Evolutionary conservation across 64 coral and sea anemone species (phyloP).

Genomic region (Trachythela sp.): DNA sequence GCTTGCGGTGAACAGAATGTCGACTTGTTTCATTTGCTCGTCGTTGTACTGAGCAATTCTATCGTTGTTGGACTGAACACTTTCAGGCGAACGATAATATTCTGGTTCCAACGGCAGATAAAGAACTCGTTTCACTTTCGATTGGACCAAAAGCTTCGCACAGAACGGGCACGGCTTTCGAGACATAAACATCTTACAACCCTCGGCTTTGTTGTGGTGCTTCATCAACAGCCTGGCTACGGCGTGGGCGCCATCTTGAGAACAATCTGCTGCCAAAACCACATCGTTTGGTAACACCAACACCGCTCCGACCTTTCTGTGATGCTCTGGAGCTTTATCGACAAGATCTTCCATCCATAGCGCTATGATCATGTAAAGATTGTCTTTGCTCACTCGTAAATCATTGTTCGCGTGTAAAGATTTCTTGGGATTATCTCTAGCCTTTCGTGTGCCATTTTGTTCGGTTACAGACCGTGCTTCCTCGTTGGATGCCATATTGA

Average conservation of each 20-base stretch:
- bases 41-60: background rate
- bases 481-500: no score
- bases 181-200: conserved; percentile 57
- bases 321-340: background rate
- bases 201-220: conserved; percentile 17
- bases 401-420: background rate
- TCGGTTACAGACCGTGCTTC: no score
- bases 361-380: conserved; percentile 31
- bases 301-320: conserved; percentile 52
- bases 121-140: conserved; percentile 48
- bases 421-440: background rate
- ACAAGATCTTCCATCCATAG: conserved; percentile 39
- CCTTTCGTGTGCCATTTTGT: no score
- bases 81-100: background rate
- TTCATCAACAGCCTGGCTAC: conserved; percentile 23
- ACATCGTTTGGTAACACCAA: conserved; percentile 46
- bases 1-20: conserved; percentile 44
- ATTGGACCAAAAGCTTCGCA: conserved; percentile 62
- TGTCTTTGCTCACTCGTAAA: conserved; percentile 32
- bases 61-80: no score
- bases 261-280: conserved; percentile 37
- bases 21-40: background rate
- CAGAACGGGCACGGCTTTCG: conserved; percentile 64
- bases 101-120: conserved; percentile 67
- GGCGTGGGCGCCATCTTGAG: conserved; percentile 37